Conservation (phyloP, 2,113 vertebrate genomes). For the Rhinogobius similis region DNA sequence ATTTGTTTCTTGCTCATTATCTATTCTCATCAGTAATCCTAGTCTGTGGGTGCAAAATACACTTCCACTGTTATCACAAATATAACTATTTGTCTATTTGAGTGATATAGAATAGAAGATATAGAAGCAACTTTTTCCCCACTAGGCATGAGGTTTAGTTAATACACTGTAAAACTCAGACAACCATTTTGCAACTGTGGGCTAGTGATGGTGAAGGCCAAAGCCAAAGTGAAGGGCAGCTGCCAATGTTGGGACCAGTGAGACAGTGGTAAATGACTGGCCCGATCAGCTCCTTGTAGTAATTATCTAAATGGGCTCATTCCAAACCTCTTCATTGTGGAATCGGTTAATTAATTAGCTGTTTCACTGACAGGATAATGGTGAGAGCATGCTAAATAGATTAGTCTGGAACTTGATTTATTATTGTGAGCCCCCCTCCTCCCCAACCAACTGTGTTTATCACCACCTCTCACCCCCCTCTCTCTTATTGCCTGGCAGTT, state of each 20-base stretch:
- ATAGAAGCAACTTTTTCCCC: background rate
- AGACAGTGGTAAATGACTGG: slow-evolving; percentile 84
- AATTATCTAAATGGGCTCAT: slow-evolving; percentile 98
- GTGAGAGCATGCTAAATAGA: slow-evolving; percentile 98
- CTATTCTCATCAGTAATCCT: slow-evolving; percentile 27
- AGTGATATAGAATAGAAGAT: no score
- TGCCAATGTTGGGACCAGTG: slow-evolving; percentile 67
- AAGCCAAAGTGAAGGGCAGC: slow-evolving; percentile 71
- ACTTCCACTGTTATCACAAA: background rate
- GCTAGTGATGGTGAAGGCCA: slow-evolving; percentile 19
- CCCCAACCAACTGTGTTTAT: slow-evolving; percentile 74
- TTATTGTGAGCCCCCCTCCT: slow-evolving; percentile 77
- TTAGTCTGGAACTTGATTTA: slow-evolving; percentile 93
- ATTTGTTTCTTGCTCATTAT: background rate
- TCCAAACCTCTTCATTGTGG: slow-evolving; percentile 98
- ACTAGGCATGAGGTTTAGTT: background rate
- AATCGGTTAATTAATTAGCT: slow-evolving; percentile 99
- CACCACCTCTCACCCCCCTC: slow-evolving; percentile 58
- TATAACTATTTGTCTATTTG: no score
- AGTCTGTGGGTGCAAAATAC: background rate
- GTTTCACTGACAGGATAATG: slow-evolving; percentile 97
- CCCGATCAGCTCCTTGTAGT: slow-evolving; percentile 93
- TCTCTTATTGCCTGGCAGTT: slow-evolving; percentile 22
- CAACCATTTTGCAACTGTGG: background rate
- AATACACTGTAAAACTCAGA: background rate